Base-by-base conservation (phyloP, 2,113 vertebrate genomes). In the Colossoma macropomum region DNA sequence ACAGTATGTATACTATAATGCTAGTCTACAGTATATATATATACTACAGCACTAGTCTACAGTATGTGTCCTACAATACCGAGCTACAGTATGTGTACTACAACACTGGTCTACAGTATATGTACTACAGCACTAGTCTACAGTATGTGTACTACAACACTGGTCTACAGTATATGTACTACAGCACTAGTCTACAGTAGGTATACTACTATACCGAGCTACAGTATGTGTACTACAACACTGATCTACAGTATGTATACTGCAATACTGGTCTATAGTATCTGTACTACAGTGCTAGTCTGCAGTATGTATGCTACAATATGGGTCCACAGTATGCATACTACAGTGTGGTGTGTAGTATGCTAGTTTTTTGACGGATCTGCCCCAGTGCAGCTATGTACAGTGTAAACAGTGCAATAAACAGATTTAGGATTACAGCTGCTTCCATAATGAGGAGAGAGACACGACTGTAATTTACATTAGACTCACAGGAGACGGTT, bases 391-490 rank as follows among this genome's bases (percentile, higher is more conserved):
- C 59, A 1, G 56, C 59, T 25, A 6, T 4, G 4, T 65, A 45
- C 19, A 59, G 52, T 77, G 65, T 79, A 71, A 72, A 65, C 59
- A 60, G 38, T n/a, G 32, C 50, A 23, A 87, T 95, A 94, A 94
- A 94, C 94, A 91, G 87, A 91, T 88, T 62, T 84, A 75, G 94
- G 94, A 96, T 95, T 94, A 95, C 93, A 87, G 87, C 92, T 90
- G 86, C n/a, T 12, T 54, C 41, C 86, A 86, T 87, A 84, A 74
- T n/a, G 75, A 75, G 89, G 82, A 87, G 85, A 92, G 89, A 92
- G 91, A 87, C 92, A 90, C 92, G 90, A 90, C 90, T 86, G 91
- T 88, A 88, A 93, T 90, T 95, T 94, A 89, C 87, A 88, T 86
- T 91, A 93, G 93, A 86, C 92, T 86, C 92, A 41, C 91, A 92